Evolutionary conservation across 2,113 vertebrate genomes (phyloP).

Genomic region (Eudyptes chrysolophus): DNA sequence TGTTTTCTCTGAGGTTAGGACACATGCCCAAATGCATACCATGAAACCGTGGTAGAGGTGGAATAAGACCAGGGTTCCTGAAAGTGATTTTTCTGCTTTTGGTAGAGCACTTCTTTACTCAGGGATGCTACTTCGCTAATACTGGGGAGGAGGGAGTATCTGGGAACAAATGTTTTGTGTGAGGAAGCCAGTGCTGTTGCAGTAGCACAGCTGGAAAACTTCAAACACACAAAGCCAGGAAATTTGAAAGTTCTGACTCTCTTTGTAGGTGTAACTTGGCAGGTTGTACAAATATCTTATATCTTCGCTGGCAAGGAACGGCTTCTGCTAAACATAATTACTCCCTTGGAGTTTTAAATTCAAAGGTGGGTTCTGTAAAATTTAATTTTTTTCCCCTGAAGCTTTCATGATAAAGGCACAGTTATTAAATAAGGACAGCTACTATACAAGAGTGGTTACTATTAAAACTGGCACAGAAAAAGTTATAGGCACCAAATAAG

Average conservation of each 20-base stretch:
- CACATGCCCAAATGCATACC: neutral
- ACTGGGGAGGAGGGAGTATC: neutral
- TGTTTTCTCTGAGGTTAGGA: neutral
- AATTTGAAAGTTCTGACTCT: conserved; percentile 56
- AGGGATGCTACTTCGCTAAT: neutral
- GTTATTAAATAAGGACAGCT: conserved; percentile 16
- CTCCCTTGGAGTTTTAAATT: conserved; percentile 34
- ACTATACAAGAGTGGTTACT: neutral
- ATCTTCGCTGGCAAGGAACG: neutral
- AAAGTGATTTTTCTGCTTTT: neutral
- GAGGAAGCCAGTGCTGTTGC: conserved; percentile 27
- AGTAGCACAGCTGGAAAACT: conserved; percentile 34
- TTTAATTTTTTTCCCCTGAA: neutral
- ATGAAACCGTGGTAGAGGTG: neutral
- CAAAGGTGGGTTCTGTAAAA: conserved; percentile 31
- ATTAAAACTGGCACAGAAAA: neutral
- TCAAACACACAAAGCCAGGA: conserved; percentile 13
- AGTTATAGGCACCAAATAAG: neutral
- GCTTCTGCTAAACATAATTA: conserved; percentile 15
- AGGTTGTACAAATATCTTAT: conserved; percentile 2
- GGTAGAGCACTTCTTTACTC: neutral
- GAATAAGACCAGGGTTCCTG: neutral
- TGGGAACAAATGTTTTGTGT: conserved; percentile 11
- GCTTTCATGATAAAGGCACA: conserved; percentile 9
- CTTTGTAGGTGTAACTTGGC: conserved; percentile 50